Evolutionary conservation across 1,140 invertebrate species (phyloP), one percentile per base, ranked within the genome.

Genomic region (Calosoma granatense): DNA sequence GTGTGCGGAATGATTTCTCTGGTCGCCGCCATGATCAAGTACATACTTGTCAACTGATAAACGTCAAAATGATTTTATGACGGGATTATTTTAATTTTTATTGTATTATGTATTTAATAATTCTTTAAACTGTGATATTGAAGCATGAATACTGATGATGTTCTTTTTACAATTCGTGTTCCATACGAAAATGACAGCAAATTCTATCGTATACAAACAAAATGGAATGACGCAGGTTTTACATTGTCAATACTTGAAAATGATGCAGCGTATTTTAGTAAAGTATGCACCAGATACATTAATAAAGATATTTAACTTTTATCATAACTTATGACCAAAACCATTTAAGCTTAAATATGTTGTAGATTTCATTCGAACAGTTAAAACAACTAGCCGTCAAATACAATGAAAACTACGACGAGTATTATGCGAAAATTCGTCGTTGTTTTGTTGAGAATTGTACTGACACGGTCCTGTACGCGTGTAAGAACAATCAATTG

Each of bases 221-320:
- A 36, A 6, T 57, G 56, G 56, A 36, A 53, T n/a, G 51, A 57
- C 21, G 1, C 30, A n/a, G 2, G 22, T 15, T 57, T 57, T 53
- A 26, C 20, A 21, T n/a, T 57, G n/a, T 23, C 21, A 4, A 17
- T 57, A 53, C 2, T 57, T 22, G 51, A 36, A 15, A 15, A 39
- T 36, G 17, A 19, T 11, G 30, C 39, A 23, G 26, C 51, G 2
- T 57, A 19, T n/a, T 22, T 14, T 41, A 21, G 51, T 26, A 14
- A 54, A 36, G 56, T 57, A 54, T 23, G 30, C 17, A 11, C 3
- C 15, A 47, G 9, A 47, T 17, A 12, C 15, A 47, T 12, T 17
- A 17, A 12, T 11, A 6, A 11, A 47, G 17, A 47, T 12, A 17
- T 47, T 47, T 17, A 12, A 47, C 17, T 47, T 11, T 47, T 12